Base-by-base conservation (phyloP, 1,140 invertebrate species). In the Apis cerana region DNA sequence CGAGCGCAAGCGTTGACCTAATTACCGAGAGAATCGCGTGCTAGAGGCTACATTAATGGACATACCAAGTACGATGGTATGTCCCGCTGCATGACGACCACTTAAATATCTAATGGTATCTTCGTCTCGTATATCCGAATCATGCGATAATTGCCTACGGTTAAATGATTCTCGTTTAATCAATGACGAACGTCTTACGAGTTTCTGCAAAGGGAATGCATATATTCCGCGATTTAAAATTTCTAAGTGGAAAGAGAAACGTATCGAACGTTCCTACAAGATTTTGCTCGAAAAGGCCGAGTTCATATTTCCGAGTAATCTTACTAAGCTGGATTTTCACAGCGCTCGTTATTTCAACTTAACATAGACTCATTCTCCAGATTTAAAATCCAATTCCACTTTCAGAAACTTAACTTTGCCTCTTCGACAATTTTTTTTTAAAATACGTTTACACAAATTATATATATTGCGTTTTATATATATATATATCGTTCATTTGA, bases 91-190 rank as follows among this genome's bases (percentile, higher is more conserved):
- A 62, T 70, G 76, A 61, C 64, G 56, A 21, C 23, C 71, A 72
- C 78, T 33, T 88, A 85, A 88, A 88, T 85, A 80, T 88, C 76
- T 85, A 52, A 64, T 68, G 65, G 64, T 78, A 84, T 87, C 61
- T 21, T 50, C 56, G 52, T 5, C 48, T 77, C 21, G 17, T 5
- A 43, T 50, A 79, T 67, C 23, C 33, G 67, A 48, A 27, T 67
- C 71, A 61, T 33, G 50, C 12, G 13, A 64, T 54, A 65, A 81
- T 61, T 19, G 8, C 8, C 52, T 59, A 33, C 79, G 79, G 79
- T 81, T 56, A 33, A 80, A 71, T 72, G 54, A 61, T 79, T 17
- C 68, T 15, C 8, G 13, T 50, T 50, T 48, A n/a, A 79, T 72
- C 71, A 79, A 79, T 72, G 27, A 19, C 56, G 7, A 33, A 80